A percentile compares a stretch with the other conserved stretches of the same genome.
Evolutionary conservation across 2,888 invertebrate genomes (phyloP).

Genomic region (Xestia c-nigrum): DNA sequence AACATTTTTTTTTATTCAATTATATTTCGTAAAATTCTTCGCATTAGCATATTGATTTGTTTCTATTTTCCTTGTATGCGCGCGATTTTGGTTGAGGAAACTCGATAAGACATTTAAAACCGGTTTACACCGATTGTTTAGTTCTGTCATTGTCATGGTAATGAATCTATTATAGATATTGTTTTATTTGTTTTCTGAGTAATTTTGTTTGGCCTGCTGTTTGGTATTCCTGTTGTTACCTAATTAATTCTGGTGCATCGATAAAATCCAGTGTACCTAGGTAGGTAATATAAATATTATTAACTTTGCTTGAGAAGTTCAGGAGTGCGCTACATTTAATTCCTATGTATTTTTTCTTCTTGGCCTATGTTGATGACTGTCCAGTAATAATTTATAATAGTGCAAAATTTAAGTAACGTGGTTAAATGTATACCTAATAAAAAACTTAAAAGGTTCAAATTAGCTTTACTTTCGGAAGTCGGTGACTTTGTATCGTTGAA

Average conservation of each 20-base stretch:
- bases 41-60: slow-evolving; percentile 9
- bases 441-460: no score
- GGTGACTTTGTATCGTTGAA: not conserved
- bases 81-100: not conserved
- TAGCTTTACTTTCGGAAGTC: no score
- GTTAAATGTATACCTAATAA: no score
- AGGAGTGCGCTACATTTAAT: not conserved
- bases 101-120: not conserved
- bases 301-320: not conserved
- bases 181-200: not conserved
- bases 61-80: not conserved
- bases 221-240: not conserved
- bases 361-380: no score
- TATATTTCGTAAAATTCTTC: not conserved
- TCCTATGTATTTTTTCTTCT: not conserved
- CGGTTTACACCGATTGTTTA: slow-evolving; percentile 9
- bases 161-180: not conserved
- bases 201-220: not conserved
- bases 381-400: no score
- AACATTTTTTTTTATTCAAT: not conserved
- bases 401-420: no score
- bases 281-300: not conserved
- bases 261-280: not conserved
- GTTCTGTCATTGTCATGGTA: slow-evolving; percentile 10
- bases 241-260: not conserved